Base-by-base conservation (phyloP, 2,113 vertebrate genomes). In the Larimichthys crocea region DNA sequence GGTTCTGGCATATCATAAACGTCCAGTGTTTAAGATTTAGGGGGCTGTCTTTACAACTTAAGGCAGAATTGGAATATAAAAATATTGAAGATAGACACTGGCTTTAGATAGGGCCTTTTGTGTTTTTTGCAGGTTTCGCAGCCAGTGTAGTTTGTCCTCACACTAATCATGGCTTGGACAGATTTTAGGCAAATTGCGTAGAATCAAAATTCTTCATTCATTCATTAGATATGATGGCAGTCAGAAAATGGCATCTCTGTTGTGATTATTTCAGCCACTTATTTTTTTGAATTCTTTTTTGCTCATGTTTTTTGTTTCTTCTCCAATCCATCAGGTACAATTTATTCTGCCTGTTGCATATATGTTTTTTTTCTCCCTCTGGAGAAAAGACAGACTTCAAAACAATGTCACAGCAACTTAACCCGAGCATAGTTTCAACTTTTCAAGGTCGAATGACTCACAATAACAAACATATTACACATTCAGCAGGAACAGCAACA, bases 401-500 rank as follows among this genome's bases (percentile, higher is more conserved):
- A 61, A 59, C 7, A 64, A 17, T 61, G 35, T 59, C n/a, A 79
- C 6, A 6, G 40, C 6, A 69, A 63, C 29, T 61, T 44, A 22
- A 4, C 15, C 19, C 3, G 3, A 1, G 6, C 15, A n/a, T 26
- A 66, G 35, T 76, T 65, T 12, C 22, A 22, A 8, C 24, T 59
- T 57, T 48, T 68, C 72, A 77, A 80, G 67, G 72, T 67, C 40
- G 44, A 40, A 15, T 10, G 4, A 16, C 46, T 44, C 26, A 61
- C 10, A 29, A 26, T 40, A 35, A 63, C 42, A 79, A 17, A 50
- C 10, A 48, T 46, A 40, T 40, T 50, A 48, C 10, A 61, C 19
- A 70, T 60, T 76, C 12, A 72, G 26, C 73, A 53, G 26, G 48
- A n/a, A 48, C 12, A 26, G 46, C 16, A 60, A 46, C 46, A 61